Evolutionary conservation across 2,888 invertebrate species (phyloP), one percentile per base, ranked within the genome.

Genomic region (Blera fallax): DNA sequence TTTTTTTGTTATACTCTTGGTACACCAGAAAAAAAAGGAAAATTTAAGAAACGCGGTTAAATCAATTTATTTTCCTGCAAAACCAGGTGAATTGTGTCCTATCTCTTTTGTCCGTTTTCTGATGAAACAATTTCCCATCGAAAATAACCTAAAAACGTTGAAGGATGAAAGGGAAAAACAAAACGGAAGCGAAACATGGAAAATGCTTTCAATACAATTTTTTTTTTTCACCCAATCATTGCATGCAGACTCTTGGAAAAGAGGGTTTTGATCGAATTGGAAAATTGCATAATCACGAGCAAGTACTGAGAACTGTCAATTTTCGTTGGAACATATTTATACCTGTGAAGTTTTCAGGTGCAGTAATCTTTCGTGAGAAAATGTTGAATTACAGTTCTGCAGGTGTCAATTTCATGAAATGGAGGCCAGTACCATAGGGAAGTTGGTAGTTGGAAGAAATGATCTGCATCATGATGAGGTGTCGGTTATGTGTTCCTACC

Each of bases 41-140:
- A 62, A 77, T 65, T 77, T 58, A 65, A 77, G 29, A 65, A 82
- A 10, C 76, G 34, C 52, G 24, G 21, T 45, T 64, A 70, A 79
- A 56, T 79, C 78, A 64, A 79, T 79, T 70, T 79, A 70, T 70
- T 64, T 62, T 40, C 67, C 50, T 45, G 58, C 58, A 32, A 27
- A 45, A 77, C 18, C 56, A 72, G 77, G 65, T 64, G 58, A 65
- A 18, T 40, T 27, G 11, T 52, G 50, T 29, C 62, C 43, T 50
- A 2, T 62, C 29, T 45, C 14, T 18, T 18, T 50, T 65, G 32
- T 32, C 16, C 50, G 34, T 70, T 79, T 72, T 79, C 37, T 72
- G 64, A 82, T 72, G 65, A 72, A 72, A 18, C 52, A 77, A 72
- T 82, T 82, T 77, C 56, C 64, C 56, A 16, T 62, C 29, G 37